phyloP scores from a whole-genome alignment of 2,113 vertebrate species.

The Colinus virginianus region DNA sequence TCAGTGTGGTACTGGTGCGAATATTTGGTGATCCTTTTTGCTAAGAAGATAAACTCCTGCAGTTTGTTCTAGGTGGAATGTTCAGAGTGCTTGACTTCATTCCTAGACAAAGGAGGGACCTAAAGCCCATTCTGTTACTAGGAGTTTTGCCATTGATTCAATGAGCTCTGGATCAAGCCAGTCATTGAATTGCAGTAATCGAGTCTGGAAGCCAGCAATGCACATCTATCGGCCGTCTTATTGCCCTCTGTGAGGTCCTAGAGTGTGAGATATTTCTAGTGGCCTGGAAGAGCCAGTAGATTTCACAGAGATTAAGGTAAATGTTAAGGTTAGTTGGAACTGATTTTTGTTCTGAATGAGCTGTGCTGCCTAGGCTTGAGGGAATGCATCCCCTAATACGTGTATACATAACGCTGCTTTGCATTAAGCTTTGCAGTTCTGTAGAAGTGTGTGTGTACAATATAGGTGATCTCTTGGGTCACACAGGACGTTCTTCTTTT shows the following conservation, averaged over 20 bases:
- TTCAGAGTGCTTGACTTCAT: slow-evolving; percentile 42
- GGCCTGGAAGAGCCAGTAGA: slow-evolving; percentile 71
- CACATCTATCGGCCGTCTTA: slow-evolving; percentile 27
- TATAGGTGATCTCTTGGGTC: slow-evolving; percentile 32
- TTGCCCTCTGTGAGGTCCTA: slow-evolving; percentile 56
- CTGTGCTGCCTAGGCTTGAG: not conserved
- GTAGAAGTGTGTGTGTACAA: not conserved
- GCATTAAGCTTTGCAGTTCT: slow-evolving; percentile 37
- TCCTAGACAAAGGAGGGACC: slow-evolving; percentile 35
- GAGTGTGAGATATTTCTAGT: slow-evolving; percentile 58
- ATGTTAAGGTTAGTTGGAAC: slow-evolving; percentile 64
- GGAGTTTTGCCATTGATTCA: slow-evolving; percentile 63
- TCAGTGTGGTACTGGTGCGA: not conserved
- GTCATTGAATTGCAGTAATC: slow-evolving; percentile 56
- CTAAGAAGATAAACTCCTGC: slow-evolving; percentile 42
- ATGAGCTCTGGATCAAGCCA: slow-evolving; percentile 64
- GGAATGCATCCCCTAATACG: not conserved
- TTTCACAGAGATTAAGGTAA: slow-evolving; percentile 68
- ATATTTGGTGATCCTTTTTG: not conserved
- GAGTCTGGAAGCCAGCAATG: slow-evolving; percentile 53
- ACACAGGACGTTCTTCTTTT: slow-evolving; percentile 41
- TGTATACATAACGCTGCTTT: not conserved
- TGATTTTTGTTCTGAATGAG: slow-evolving; percentile 42
- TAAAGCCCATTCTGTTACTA: not conserved
- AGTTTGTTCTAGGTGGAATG: slow-evolving; percentile 52